Evolutionary conservation across 2,888 invertebrate genomes (phyloP), one percentile per base, ranked within the genome.

Genomic region (Chrysolina americana): DNA sequence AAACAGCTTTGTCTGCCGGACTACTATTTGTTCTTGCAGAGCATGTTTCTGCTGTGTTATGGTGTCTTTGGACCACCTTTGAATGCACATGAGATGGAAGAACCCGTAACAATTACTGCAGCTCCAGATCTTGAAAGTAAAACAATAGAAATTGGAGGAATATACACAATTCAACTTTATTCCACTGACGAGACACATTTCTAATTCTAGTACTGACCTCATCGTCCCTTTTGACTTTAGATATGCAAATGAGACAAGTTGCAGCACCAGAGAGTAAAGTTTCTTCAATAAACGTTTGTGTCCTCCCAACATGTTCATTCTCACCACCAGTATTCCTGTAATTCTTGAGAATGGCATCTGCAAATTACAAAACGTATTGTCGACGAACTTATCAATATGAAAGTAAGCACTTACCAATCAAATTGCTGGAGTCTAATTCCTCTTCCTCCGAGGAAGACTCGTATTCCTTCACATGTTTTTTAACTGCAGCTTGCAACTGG

Each of bases 21-120:
- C 84, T 5, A 87, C 86, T 74, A 82, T 79, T 44, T 89, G 89
- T 36, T 89, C 89, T 70, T 89, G 91, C 15, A 90, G 88, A 63
- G 89, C 89, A 75, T 92, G 91, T 81, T 91, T 93, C 83, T 94
- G 92, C 79, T 94, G 91, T 74, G 90, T 92, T 68, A 96, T 91
- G 81, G 95, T 96, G 85, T 98, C 97, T 82, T 94, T 94, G 0
- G 96, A 94, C 98, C 98, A 98, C 84, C 95, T 93, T 86, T 96
- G 96, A 78, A 97, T 95, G 85, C 98, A 98, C 63, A 91, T 90
- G 47, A 98, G 89, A 88, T 98, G 98, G 84, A 98, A 94, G 84
- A 94, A 94, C 64, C 94, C 94, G 85, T 90, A 95, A 85, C 98
- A 98, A 74, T 93, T 92, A 9, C 88, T 88, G 85, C 98, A 98